Evolutionary conservation across 2,797 vertebrate genomes (phyloP).

Genomic region (Gymnopithys bicolor): DNA sequence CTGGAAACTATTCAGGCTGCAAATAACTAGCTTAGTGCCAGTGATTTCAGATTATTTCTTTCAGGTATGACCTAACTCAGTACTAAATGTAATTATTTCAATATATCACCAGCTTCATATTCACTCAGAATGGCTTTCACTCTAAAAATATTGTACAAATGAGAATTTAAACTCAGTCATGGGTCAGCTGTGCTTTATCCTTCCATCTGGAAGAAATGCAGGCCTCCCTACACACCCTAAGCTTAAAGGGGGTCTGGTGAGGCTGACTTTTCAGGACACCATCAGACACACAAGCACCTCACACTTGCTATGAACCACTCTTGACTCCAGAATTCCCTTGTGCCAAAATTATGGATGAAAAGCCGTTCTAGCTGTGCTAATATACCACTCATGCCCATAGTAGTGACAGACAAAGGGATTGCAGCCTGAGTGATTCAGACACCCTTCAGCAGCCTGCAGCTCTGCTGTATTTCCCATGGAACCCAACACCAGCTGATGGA

Average conservation of each 20-base stretch:
- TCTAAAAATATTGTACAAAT: background rate
- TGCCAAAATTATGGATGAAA: background rate
- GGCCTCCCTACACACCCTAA: background rate
- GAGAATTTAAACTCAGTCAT: background rate
- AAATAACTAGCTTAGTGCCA: background rate
- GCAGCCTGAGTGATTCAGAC: background rate
- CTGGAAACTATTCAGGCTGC: background rate
- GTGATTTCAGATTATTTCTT: background rate
- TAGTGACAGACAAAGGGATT: background rate
- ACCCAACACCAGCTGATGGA: background rate
- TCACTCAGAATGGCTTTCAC: background rate
- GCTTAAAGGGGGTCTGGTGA: background rate
- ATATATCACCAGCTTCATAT: background rate
- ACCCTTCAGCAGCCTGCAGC: background rate
- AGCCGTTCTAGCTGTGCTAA: background rate
- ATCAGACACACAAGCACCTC: background rate
- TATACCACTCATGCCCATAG: rapidly evolving
- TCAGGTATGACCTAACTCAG: background rate
- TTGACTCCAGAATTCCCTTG: background rate
- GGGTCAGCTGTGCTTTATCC: background rate
- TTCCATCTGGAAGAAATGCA: background rate
- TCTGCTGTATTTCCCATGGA: background rate
- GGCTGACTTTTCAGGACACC: background rate
- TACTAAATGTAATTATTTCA: background rate
- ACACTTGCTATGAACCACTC: background rate